phyloP scores from a whole-genome alignment of 2,888 invertebrate genomes.

The Notocelia uddmanniana region DNA sequence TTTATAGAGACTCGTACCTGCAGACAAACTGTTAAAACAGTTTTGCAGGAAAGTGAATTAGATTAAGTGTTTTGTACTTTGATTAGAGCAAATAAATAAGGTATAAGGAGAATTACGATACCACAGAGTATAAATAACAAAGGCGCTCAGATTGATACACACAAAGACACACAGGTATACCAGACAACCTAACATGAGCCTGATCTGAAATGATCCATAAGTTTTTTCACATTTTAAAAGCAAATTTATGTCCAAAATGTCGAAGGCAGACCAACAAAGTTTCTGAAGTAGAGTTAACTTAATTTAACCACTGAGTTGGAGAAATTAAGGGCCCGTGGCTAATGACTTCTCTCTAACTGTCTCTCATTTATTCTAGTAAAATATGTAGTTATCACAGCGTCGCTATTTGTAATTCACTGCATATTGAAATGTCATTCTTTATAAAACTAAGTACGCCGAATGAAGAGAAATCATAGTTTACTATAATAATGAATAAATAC shows the following conservation, averaged over 20 bases:
- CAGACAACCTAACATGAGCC: neutral
- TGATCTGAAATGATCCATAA: neutral
- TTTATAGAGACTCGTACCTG: no score
- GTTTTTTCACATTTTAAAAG: neutral
- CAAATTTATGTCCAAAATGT: neutral
- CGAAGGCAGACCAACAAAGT: conserved; percentile 2
- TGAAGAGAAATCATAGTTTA: neutral
- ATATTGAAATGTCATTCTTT: conserved; percentile 18
- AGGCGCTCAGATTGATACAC: no score
- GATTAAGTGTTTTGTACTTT: no score
- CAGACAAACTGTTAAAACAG: no score
- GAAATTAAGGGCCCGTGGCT: conserved; percentile 25
- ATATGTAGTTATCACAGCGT: conserved; percentile 9
- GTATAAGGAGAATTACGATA: no score
- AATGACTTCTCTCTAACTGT: conserved; percentile 19
- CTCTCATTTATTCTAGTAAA: conserved; percentile 14
- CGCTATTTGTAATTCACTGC: conserved; percentile 13
- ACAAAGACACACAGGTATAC: neutral
- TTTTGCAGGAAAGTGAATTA: no score
- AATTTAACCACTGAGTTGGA: conserved; percentile 11
- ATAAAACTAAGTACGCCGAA: neutral
- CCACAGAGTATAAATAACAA: no score
- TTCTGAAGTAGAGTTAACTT: conserved; percentile 6
- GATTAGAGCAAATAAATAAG: no score
- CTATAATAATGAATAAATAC: no score